A percentile compares a stretch with the other conserved stretches of the same genome.
Conservation (phyloP, 1,140 invertebrate species). For the Harlomillsia oculata region DNA sequence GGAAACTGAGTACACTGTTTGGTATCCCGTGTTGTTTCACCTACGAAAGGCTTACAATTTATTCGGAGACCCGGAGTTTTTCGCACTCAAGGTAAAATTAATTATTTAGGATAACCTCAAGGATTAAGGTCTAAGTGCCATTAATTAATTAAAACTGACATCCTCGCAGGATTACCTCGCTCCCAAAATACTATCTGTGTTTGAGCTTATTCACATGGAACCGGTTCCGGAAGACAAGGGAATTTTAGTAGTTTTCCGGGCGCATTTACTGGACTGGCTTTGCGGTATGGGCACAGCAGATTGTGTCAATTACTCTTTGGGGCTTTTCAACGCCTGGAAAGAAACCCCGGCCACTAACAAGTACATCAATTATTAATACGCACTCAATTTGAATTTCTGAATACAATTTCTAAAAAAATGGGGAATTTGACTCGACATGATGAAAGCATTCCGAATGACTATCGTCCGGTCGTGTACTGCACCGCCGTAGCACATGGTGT, state of each 20-base stretch:
- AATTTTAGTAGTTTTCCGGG: slow-evolving; percentile 5
- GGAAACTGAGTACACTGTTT: slow-evolving; percentile 51
- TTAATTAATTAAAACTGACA: background rate
- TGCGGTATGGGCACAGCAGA: slow-evolving; percentile 8
- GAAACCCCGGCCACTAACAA: slow-evolving; percentile 6
- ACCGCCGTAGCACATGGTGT: slow-evolving; percentile 12
- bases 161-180: slow-evolving; percentile 10
- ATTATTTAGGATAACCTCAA: no score
- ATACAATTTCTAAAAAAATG: no score
- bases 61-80: background rate
- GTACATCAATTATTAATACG: background rate
- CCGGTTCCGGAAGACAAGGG: background rate
- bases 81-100: background rate
- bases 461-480: slow-evolving; percentile 18
- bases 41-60: slow-evolving; percentile 15
- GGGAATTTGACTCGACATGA: no score
- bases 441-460: slow-evolving; percentile 14
- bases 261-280: slow-evolving; percentile 18
- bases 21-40: slow-evolving; percentile 44
- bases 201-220: background rate
- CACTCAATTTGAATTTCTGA: background rate
- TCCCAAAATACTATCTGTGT: slow-evolving; percentile 10
- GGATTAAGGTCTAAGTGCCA: no score
- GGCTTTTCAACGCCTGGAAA: slow-evolving; percentile 15
- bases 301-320: slow-evolving; percentile 9